phyloP scores from a whole-genome alignment of 2,797 vertebrate genomes.

The Etheostoma perlongum region DNA sequence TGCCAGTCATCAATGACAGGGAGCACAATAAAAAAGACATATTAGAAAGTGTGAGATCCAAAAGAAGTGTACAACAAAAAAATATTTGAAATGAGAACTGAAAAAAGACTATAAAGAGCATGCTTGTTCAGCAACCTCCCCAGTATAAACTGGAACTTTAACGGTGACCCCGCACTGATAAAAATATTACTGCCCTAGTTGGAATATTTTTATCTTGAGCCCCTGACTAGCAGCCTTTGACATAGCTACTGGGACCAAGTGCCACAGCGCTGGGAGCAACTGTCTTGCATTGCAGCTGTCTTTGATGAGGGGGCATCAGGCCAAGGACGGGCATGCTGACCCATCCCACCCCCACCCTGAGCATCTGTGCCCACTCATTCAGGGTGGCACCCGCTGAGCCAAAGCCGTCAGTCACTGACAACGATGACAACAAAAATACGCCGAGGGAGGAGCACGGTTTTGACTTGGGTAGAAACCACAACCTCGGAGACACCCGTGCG shows the following conservation, averaged over 20 bases:
- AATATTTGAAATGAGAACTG: too few relatives aligned
- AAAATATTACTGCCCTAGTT: conserved; percentile 29
- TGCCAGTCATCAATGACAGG: too few relatives aligned
- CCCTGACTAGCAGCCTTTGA: conserved; percentile 19
- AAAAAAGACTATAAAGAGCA: neutral
- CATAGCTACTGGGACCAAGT: conserved; percentile 46
- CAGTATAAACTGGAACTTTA: conserved; percentile 1
- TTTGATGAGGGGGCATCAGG: conserved; percentile 49
- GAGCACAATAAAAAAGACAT: too few relatives aligned
- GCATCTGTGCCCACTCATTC: conserved; percentile 63
- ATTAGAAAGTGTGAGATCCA: too few relatives aligned
- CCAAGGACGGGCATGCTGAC: conserved; percentile 55
- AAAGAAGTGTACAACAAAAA: too few relatives aligned
- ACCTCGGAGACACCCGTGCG: conserved; percentile 55
- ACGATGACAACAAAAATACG: conserved; percentile 60
- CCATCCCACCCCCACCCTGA: conserved; percentile 24
- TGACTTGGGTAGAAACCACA: conserved; percentile 65
- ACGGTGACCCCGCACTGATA: conserved; percentile 14
- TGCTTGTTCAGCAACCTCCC: conserved; percentile 1
- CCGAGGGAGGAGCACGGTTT: conserved; percentile 51
- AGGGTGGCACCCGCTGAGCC: conserved; percentile 52
- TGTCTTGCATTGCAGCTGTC: conserved; percentile 77
- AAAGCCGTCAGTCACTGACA: conserved; percentile 54
- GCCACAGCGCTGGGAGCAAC: conserved; percentile 50
- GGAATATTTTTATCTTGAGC: conserved; percentile 61